A percentile compares a stretch with the other conserved stretches of the same genome.
Conservation (phyloP, 2,888 invertebrate genomes). For the Hydropsyche betteni region DNA sequence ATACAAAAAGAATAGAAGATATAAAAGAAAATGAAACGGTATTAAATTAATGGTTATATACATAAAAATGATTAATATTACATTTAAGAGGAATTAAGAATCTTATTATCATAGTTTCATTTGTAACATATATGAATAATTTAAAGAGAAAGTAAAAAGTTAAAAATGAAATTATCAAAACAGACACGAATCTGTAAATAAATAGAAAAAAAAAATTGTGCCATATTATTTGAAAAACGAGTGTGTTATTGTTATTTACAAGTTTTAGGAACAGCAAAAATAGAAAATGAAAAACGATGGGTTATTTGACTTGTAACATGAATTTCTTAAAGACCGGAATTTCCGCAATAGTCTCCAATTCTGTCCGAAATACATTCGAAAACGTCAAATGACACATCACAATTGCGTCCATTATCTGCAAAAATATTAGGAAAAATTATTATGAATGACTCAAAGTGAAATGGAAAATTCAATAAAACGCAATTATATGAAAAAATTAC, state of each 20-base stretch:
- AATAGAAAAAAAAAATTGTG: too few relatives aligned
- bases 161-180: too few relatives aligned
- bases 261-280: not conserved
- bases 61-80: conserved; percentile 32
- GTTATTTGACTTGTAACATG: not conserved
- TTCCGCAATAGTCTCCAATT: conserved; percentile 78
- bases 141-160: too few relatives aligned
- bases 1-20: conserved; percentile 51
- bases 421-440: conserved; percentile 53
- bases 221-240: too few relatives aligned
- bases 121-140: too few relatives aligned
- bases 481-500: conserved; percentile 54
- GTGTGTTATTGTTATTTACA: conserved; percentile 1
- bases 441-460: not conserved
- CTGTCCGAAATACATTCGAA: conserved; percentile 83
- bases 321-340: conserved; percentile 57
- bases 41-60: conserved; percentile 52
- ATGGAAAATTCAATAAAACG: not conserved
- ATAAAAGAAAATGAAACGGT: conserved; percentile 54
- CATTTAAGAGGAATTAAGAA: too few relatives aligned
- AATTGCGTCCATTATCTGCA: conserved; percentile 75
- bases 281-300: not conserved
- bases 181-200: too few relatives aligned
- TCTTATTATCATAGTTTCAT: too few relatives aligned
- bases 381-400: conserved; percentile 79